Conservation (phyloP, 2,888 invertebrate species). For the Pterostichus niger region DNA sequence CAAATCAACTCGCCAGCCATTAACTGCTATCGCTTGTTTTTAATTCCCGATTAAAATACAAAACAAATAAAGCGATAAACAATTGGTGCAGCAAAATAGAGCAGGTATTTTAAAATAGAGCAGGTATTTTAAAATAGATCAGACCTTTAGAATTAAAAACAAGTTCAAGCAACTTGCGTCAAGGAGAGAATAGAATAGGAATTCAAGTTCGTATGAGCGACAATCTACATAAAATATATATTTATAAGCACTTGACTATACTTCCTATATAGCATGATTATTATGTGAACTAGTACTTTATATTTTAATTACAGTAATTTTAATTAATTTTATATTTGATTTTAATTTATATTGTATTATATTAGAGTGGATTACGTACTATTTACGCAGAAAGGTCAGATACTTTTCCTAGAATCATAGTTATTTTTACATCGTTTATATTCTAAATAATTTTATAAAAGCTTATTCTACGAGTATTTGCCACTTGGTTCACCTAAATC, state of each 20-base stretch:
- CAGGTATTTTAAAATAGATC: conserved; percentile 45
- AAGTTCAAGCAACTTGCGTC: conserved; percentile 12
- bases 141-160: conserved; percentile 42
- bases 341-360: too few relatives aligned
- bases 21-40: conserved; percentile 1
- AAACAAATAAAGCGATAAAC: conserved; percentile 30
- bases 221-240: conserved; percentile 21
- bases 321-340: neutral
- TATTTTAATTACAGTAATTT: conserved; percentile 21
- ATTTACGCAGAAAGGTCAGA: too few relatives aligned
- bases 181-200: conserved; percentile 30
- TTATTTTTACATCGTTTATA: too few relatives aligned
- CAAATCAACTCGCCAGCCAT: conserved; percentile 2
- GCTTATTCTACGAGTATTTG: too few relatives aligned
- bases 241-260: conserved; percentile 6
- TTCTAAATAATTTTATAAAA: too few relatives aligned
- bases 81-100: neutral
- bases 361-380: too few relatives aligned
- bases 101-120: conserved; percentile 19
- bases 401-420: too few relatives aligned
- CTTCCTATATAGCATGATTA: conserved; percentile 22
- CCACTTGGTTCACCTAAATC: too few relatives aligned
- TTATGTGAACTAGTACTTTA: conserved; percentile 5
- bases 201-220: conserved; percentile 17
- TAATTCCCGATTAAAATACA: conserved; percentile 21